These are phyloP conservation scores for Prunella strophiata DNA, from an alignment of 2,797 vertebrate species.

Conservation along the genomic window DNA sequence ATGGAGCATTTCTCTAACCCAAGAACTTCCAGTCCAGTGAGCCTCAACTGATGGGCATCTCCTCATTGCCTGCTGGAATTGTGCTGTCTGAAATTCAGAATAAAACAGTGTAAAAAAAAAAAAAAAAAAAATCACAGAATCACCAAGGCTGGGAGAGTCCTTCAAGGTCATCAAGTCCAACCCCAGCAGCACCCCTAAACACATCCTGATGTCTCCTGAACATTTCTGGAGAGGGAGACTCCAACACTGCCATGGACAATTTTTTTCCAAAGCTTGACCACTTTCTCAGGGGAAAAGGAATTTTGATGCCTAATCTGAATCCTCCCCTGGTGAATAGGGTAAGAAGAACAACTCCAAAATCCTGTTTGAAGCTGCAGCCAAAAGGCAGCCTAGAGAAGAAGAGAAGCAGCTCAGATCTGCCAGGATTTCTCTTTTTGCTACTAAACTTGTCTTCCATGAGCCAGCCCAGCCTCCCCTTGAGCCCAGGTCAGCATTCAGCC, in stretches of 20 bases:
- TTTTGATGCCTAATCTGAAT: not conserved
- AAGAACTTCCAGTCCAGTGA: not conserved
- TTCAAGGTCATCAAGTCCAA: not conserved
- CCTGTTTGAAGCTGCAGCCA: not conserved
- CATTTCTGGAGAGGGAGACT: not conserved
- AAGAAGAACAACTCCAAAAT: not conserved
- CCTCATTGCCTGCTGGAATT: not conserved
- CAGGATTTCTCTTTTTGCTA: not conserved
- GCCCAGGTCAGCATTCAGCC: not conserved
- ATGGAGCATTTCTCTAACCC: not conserved
- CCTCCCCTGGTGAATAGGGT: accelerated
- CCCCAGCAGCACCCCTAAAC: not conserved
- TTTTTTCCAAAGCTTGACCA: not conserved
- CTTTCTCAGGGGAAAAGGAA: not conserved
- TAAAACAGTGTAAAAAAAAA: not conserved
- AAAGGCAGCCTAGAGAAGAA: not conserved
- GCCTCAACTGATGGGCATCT: not conserved
- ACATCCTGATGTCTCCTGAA: not conserved
- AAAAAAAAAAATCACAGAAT: not conserved
- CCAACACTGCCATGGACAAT: not conserved
- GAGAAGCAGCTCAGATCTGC: not conserved
- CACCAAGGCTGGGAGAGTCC: not conserved
- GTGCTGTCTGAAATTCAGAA: not conserved
- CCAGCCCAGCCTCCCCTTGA: not conserved
- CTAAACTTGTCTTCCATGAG: not conserved